phyloP scores from a whole-genome alignment of 2,797 vertebrate genomes.

The Varecia variegata region DNA sequence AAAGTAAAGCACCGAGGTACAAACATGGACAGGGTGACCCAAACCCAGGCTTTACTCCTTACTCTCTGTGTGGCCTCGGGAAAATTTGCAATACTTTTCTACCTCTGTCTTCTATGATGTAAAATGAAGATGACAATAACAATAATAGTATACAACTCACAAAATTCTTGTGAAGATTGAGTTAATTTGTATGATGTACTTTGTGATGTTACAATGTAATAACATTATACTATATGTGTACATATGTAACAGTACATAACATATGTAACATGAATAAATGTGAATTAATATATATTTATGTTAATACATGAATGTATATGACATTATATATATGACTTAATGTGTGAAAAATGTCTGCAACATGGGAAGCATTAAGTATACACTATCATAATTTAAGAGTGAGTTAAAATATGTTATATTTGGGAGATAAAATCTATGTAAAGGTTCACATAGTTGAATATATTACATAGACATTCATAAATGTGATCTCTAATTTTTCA shows the following conservation, averaged over 20 bases:
- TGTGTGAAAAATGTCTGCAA: neutral
- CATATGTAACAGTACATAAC: neutral
- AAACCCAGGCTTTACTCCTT: neutral
- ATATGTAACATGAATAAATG: neutral
- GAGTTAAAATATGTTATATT: neutral
- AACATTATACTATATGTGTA: neutral
- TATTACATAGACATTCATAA: neutral
- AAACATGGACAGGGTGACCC: too few species aligned
- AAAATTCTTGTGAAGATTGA: neutral
- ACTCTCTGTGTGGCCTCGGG: neutral
- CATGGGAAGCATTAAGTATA: neutral
- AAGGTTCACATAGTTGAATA: neutral
- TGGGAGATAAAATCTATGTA: neutral
- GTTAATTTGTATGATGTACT: neutral
- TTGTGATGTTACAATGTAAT: neutral
- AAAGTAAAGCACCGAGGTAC: neutral
- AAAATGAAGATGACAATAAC: neutral
- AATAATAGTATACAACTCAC: neutral
- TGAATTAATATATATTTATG: neutral
- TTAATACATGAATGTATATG: neutral
- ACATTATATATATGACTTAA: neutral
- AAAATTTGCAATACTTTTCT: neutral
- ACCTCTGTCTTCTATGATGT: neutral
- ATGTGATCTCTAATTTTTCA: neutral
- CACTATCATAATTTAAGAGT: neutral